phyloP scores from a whole-genome alignment of 2,113 vertebrate genomes.

The Gadus chalcogrammus region DNA sequence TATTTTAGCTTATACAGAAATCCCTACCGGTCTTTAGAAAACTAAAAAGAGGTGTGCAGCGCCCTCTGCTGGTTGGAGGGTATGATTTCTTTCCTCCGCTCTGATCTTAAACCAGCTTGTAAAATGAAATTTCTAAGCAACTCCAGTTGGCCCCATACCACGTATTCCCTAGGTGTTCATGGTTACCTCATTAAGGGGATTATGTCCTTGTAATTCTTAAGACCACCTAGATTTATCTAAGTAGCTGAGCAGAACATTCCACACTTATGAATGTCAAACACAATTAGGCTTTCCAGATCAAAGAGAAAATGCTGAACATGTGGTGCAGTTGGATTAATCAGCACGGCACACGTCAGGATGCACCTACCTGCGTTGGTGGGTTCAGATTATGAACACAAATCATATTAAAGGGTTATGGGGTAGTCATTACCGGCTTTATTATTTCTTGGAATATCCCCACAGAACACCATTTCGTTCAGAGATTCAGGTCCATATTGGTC shows the following conservation, averaged over 20 bases:
- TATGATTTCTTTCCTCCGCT: no score
- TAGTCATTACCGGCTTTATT: no score
- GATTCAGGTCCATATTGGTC: no score
- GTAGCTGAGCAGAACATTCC: constrained; percentile 43
- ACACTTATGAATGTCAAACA: constrained; percentile 39
- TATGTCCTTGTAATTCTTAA: constrained; percentile 8
- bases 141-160: constrained; percentile 1
- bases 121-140: not conserved
- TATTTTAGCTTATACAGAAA: not conserved
- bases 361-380: no score
- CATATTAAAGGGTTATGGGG: no score
- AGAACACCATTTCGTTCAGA: no score
- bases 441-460: no score
- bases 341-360: no score
- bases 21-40: no score
- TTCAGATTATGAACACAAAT: no score
- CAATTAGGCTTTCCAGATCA: constrained; percentile 12
- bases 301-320: constrained; percentile 6
- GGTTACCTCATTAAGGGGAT: constrained; percentile 31
- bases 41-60: constrained; percentile 32
- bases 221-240: constrained; percentile 34
- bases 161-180: not conserved
- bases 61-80: constrained; percentile 49
- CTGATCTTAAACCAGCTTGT: not conserved
- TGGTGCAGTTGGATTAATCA: not conserved